phyloP scores from a whole-genome alignment of 64 coral and sea anemone genomes.

The Exaiptasia diaphana region DNA sequence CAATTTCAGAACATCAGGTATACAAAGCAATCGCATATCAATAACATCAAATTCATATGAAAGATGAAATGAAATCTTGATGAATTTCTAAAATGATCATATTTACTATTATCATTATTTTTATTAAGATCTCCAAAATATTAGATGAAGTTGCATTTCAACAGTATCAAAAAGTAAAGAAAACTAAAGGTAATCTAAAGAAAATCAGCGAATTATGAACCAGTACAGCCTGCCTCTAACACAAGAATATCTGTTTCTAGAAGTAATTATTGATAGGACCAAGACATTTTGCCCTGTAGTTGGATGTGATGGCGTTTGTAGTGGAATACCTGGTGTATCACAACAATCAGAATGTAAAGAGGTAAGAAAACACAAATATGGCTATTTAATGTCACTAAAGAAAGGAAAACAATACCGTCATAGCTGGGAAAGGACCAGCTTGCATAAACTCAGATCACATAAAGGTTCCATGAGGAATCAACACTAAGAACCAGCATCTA shows the following conservation, averaged over 20 bases:
- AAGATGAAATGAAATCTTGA: background rate
- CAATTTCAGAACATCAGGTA: constrained; percentile 26
- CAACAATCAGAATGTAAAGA: constrained; percentile 58
- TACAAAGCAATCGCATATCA: background rate
- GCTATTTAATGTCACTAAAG: background rate
- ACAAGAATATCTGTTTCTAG: background rate
- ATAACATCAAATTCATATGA: background rate
- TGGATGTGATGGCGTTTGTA: constrained; percentile 71
- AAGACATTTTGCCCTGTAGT: constrained; percentile 77
- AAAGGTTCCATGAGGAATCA: too few relatives aligned
- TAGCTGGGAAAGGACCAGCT: background rate
- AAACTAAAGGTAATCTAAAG: constrained; percentile 54
- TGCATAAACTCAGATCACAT: too few relatives aligned
- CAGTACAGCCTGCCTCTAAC: background rate
- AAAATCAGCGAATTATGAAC: too few relatives aligned
- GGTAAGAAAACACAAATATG: constrained; percentile 8
- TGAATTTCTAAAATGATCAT: background rate
- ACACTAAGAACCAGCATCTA: too few relatives aligned
- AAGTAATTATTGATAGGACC: constrained; percentile 72
- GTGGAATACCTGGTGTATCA: constrained; percentile 56
- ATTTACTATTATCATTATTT: background rate
- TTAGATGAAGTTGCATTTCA: constrained; percentile 45
- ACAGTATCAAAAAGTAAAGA: constrained; percentile 43
- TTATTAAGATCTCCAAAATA: constrained; percentile 46
- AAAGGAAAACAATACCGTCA: background rate